These are phyloP conservation scores for Timema podura DNA, from an alignment of 2,888 invertebrate genomes.

Conservation along the genomic window DNA sequence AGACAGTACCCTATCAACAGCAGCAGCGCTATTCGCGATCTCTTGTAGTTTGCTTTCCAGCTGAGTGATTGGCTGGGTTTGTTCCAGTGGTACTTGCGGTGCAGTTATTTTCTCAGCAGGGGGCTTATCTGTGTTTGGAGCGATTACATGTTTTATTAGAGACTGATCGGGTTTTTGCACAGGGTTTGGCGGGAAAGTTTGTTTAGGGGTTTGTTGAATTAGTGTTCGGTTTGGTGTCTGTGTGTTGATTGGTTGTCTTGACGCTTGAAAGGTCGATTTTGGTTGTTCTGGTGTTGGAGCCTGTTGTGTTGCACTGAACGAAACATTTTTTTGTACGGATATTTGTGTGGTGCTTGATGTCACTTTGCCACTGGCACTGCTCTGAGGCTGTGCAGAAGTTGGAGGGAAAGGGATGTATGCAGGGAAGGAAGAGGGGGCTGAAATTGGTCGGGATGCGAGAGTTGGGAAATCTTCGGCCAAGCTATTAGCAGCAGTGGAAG, in stretches of 20 bases:
- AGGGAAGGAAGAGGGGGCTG: conserved; percentile 22
- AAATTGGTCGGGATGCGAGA: conserved; percentile 3
- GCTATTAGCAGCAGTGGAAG: conserved; percentile 26
- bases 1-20: not conserved
- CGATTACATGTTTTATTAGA: too few relatives aligned
- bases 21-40: not conserved
- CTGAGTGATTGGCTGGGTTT: not conserved
- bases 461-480: conserved; percentile 22
- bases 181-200: too few relatives aligned
- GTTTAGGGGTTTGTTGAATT: too few relatives aligned
- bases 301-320: too few relatives aligned
- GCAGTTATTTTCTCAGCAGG: not conserved
- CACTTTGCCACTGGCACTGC: too few relatives aligned
- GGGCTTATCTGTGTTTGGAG: too few relatives aligned
- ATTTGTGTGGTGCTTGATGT: too few relatives aligned
- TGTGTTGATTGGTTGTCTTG: too few relatives aligned
- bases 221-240: too few relatives aligned
- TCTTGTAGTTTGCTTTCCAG: conserved; percentile 1
- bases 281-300: conserved; percentile 16
- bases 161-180: not conserved
- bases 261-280: too few relatives aligned
- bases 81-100: not conserved
- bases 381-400: not conserved
- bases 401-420: conserved; percentile 22
- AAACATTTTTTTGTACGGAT: too few relatives aligned